Conservation (phyloP, 2,113 vertebrate genomes). For the Brienomyrus longianalis region DNA sequence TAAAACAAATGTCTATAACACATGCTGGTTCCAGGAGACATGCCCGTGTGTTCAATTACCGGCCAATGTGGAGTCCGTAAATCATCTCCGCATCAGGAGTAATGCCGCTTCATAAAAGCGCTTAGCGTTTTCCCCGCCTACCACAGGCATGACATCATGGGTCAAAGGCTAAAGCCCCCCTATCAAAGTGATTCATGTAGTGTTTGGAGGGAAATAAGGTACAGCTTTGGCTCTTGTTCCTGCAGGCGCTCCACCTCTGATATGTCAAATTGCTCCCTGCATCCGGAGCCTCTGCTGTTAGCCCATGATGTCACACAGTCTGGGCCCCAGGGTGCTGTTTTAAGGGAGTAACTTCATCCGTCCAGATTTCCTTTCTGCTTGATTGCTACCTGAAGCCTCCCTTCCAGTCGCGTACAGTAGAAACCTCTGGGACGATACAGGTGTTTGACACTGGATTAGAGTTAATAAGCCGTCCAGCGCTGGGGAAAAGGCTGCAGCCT, state of each 20-base stretch:
- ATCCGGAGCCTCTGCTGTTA: constrained; percentile 37
- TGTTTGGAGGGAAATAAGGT: constrained; percentile 44
- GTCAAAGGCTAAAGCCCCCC: constrained; percentile 45
- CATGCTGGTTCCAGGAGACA: constrained; percentile 20
- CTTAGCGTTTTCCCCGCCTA: constrained; percentile 34
- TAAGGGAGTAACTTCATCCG: constrained; percentile 46
- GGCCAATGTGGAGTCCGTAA: constrained; percentile 44
- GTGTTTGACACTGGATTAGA: neutral
- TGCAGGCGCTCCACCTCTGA: constrained; percentile 40
- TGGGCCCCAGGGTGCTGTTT: neutral
- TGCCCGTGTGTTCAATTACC: constrained; percentile 39
- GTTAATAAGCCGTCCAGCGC: neutral
- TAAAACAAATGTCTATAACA: constrained; percentile 34
- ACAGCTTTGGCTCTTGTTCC: constrained; percentile 44
- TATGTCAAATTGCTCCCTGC: constrained; percentile 51
- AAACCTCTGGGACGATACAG: neutral
- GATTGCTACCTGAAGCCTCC: constrained; percentile 36
- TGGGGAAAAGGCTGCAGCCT: neutral
- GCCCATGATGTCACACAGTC: constrained; percentile 46
- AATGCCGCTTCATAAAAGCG: constrained; percentile 37
- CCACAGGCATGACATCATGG: constrained; percentile 49
- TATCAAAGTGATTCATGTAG: constrained; percentile 53
- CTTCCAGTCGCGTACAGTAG: neutral
- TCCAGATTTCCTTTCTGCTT: constrained; percentile 28
- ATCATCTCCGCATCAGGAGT: constrained; percentile 31